Evolutionary conservation across 1,140 invertebrate genomes (phyloP).

Genomic region (Eriocheir sinensis): DNA sequence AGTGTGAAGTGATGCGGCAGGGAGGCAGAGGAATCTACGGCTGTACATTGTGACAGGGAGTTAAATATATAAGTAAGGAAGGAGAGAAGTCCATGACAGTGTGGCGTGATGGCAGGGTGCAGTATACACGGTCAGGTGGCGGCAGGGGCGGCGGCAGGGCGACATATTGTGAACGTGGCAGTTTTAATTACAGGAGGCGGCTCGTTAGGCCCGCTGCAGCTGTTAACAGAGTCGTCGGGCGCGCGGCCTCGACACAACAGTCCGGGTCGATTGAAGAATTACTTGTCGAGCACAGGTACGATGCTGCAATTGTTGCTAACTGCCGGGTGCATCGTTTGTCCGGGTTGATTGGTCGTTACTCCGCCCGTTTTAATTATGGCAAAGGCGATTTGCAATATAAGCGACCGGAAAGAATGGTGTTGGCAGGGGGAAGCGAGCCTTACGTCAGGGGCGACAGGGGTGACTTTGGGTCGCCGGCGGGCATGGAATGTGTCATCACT

Average conservation of each 20-base stretch:
- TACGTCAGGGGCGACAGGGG: slow-evolving; percentile 45
- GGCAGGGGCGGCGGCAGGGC: neutral
- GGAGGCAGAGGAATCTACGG: too few relatives aligned
- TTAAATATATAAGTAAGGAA: too few relatives aligned
- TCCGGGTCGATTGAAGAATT: slow-evolving; percentile 70
- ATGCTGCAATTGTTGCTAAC: slow-evolving; percentile 75
- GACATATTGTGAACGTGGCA: slow-evolving; percentile 62
- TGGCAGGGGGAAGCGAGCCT: slow-evolving; percentile 45
- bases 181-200: slow-evolving; percentile 62
- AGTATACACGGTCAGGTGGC: too few relatives aligned
- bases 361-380: slow-evolving; percentile 75
- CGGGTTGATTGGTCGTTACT: slow-evolving; percentile 76
- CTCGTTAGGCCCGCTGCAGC: slow-evolving; percentile 68
- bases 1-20: slow-evolving; percentile 23
- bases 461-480: slow-evolving; percentile 52
- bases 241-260: slow-evolving; percentile 55
- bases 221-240: slow-evolving; percentile 61
- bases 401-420: slow-evolving; percentile 62
- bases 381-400: slow-evolving; percentile 75
- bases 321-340: slow-evolving; percentile 75
- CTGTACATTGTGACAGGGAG: too few relatives aligned
- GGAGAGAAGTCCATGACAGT: too few relatives aligned
- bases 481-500: slow-evolving; percentile 70
- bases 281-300: slow-evolving; percentile 73
- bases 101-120: too few relatives aligned